A percentile compares a stretch with the other conserved stretches of the same genome.
Conservation (phyloP, 2,888 invertebrate species). For the Drosophila melanosoma region DNA sequence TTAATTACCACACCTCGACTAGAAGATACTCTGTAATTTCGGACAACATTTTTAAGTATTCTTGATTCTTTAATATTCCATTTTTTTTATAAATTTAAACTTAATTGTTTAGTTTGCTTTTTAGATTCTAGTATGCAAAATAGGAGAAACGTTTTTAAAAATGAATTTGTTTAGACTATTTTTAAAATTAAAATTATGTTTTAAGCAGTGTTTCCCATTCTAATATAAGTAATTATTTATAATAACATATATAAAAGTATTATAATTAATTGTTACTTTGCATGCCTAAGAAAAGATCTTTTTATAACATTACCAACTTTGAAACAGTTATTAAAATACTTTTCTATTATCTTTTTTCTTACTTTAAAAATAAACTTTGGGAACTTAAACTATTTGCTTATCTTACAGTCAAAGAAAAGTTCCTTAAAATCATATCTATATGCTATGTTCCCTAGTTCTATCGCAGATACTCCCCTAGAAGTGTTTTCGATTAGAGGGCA, state of each 20-base stretch:
- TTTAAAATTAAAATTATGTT: background rate
- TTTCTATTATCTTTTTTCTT: background rate
- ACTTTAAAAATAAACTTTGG: background rate
- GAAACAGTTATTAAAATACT: background rate
- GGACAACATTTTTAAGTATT: no score
- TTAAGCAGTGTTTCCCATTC: background rate
- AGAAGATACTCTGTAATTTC: constrained; percentile 10
- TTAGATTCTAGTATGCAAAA: background rate
- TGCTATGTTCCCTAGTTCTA: no score
- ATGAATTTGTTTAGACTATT: background rate
- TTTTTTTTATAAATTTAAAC: background rate
- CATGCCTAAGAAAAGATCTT: background rate
- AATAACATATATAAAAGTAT: background rate
- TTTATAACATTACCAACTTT: no score
- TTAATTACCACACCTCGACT: background rate
- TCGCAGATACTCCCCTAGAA: background rate
- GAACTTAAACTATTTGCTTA: background rate
- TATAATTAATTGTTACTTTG: background rate
- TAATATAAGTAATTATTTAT: no score
- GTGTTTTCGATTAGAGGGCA: constrained; percentile 2
- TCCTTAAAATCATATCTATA: no score
- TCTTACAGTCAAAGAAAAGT: background rate
- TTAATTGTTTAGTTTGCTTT: background rate
- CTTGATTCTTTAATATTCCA: background rate
- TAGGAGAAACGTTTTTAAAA: no score